Evolutionary conservation across 2,113 vertebrate species (phyloP).

Genomic region (Myrmecobius fasciatus): DNA sequence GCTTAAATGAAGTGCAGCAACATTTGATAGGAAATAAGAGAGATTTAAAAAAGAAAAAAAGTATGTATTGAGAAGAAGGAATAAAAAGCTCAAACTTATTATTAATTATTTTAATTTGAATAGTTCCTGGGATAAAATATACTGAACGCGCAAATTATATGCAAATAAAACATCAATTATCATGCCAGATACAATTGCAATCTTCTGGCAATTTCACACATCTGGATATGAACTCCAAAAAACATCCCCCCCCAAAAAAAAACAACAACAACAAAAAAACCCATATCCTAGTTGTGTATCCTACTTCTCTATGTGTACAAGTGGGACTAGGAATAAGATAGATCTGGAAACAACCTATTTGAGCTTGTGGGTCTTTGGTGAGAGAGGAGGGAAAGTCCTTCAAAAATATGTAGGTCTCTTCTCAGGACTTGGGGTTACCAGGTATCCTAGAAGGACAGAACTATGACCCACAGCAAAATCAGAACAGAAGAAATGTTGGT

Average conservation of each 20-base stretch:
- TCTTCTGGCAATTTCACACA: not conserved
- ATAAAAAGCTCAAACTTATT: not conserved
- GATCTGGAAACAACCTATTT: not conserved
- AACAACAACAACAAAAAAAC: no score
- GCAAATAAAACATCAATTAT: not conserved
- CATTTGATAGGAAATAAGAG: not conserved
- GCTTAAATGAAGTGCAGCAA: not conserved
- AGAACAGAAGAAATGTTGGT: not conserved
- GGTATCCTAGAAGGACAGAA: not conserved
- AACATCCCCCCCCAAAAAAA: no score
- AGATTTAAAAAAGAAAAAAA: not conserved
- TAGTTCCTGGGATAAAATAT: not conserved
- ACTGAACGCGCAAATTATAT: not conserved
- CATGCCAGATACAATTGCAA: not conserved
- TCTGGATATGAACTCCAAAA: not conserved
- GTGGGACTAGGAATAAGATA: not conserved
- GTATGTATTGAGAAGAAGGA: not conserved
- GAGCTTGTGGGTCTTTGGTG: not conserved
- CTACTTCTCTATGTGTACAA: not conserved
- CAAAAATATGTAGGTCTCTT: not conserved
- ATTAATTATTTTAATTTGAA: not conserved
- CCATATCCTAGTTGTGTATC: not conserved
- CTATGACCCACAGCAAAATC: not conserved
- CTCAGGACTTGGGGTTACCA: not conserved
- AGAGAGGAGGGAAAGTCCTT: not conserved